Evolutionary conservation across 2,888 invertebrate genomes (phyloP), one percentile per base, ranked within the genome.

Genomic region (Ophion ventricosus): DNA sequence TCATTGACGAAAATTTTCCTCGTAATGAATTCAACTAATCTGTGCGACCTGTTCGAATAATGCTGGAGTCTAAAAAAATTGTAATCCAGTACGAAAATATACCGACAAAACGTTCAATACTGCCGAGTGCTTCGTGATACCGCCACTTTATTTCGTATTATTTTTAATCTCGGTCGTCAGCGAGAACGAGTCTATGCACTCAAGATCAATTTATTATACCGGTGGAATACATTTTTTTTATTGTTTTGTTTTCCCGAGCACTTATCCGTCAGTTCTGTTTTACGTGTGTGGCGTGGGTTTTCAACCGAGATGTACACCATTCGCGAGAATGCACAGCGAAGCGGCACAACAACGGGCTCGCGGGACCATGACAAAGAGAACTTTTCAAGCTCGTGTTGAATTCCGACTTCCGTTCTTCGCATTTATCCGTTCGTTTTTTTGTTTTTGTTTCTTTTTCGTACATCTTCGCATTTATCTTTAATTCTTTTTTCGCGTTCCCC

Each of bases 331-430:
- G 82, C 77, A 67, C 66, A 72, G 82, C 76, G 82, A 72, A 77
- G 66, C 72, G 73, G 57, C 61, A 66, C 64, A 78, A 82, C 82
- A 82, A 82, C 73, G 72, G 64, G 59, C 72, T 77, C 82, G 35
- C 70, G 72, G 66, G 59, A 82, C 72, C 82, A 73, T 82, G 77
- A 82, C 77, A 77, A 77, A 67, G 82, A 73, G 67, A 77, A 77
- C 72, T 49, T 78, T 67, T 67, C 73, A 69, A 77, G 78, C 83
- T 72, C 57, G 70, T 72, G 69, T 70, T 63, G 69, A 54, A 66
- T 73, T 76, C 73, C 72, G 26, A 63, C 67, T 66, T 72, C 76
- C 67, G 56, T 43, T 75, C 75, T 69, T 69, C 59, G 54, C 35
- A 29, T 70, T 75, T 63, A 40, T 63, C 54, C 17, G 49, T 49